These are phyloP conservation scores for Lynx canadensis DNA, from an alignment of 2,113 vertebrate genomes.

Conservation along the genomic window DNA sequence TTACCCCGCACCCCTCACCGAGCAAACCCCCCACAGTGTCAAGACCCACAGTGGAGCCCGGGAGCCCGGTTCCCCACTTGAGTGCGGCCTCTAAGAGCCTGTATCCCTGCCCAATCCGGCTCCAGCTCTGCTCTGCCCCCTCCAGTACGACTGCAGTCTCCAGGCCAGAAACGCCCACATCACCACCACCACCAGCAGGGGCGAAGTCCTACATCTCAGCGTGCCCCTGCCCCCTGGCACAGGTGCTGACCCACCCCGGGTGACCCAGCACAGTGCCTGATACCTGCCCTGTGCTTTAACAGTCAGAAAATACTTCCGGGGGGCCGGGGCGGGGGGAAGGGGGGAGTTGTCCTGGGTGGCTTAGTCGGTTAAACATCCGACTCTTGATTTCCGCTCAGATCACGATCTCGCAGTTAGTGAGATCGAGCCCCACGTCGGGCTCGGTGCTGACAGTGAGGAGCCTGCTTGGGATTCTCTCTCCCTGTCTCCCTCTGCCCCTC, in stretches of 20 bases:
- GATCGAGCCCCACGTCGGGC: too few relatives aligned
- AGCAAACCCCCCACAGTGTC: rapidly evolving
- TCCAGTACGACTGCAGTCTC: too few relatives aligned
- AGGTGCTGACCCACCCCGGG: background rate
- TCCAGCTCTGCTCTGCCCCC: background rate
- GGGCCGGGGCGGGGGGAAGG: too few relatives aligned
- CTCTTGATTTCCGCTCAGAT: too few relatives aligned
- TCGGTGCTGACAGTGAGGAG: too few relatives aligned
- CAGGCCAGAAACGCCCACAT: background rate
- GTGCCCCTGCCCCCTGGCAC: background rate
- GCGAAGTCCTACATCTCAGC: background rate
- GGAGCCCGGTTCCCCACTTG: rapidly evolving
- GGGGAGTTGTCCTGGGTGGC: too few relatives aligned
- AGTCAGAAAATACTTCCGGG: background rate
- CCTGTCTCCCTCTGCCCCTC: too few relatives aligned
- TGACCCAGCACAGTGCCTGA: rapidly evolving
- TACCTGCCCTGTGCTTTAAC: rapidly evolving
- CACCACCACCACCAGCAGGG: background rate
- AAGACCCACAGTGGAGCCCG: rapidly evolving
- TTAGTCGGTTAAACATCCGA: too few relatives aligned
- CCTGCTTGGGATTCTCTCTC: too few relatives aligned
- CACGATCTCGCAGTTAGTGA: too few relatives aligned
- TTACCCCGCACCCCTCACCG: rapidly evolving
- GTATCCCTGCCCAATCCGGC: background rate
- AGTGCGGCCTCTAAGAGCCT: background rate